phyloP scores from a whole-genome alignment of 2,113 vertebrate genomes.

The Phodopus roborovskii region DNA sequence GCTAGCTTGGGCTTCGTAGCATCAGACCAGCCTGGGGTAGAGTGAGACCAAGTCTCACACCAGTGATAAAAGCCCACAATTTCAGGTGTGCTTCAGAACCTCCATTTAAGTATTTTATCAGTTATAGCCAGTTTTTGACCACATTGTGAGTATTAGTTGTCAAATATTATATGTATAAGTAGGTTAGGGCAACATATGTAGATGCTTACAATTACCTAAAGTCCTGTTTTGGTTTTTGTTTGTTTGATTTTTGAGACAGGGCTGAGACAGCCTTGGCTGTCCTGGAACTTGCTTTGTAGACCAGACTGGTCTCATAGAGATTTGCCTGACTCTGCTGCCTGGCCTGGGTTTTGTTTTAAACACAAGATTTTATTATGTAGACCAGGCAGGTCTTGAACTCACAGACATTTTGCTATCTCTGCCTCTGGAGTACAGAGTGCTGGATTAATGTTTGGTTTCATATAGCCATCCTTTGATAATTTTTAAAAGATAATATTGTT shows the following conservation, averaged over 20 bases:
- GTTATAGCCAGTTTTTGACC: not conserved
- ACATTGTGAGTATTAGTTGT: not conserved
- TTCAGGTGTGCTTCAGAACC: not conserved
- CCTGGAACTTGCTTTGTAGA: not conserved
- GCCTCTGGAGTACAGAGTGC: not conserved
- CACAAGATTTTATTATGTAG: not conserved
- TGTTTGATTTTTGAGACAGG: not conserved
- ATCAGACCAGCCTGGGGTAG: not conserved
- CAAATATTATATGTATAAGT: not conserved
- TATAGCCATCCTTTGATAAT: not conserved
- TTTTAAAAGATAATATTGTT: not conserved
- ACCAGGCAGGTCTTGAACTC: not conserved
- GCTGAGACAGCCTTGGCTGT: not conserved
- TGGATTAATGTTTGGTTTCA: conserved; percentile 23
- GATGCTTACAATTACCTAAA: not conserved
- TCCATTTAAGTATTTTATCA: not conserved
- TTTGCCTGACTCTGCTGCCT: not conserved
- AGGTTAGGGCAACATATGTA: not conserved
- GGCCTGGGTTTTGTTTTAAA: not conserved
- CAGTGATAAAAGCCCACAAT: not conserved
- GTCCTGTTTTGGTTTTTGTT: not conserved
- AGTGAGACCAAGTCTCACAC: not conserved
- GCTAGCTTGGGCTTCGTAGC: not conserved
- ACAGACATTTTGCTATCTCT: not conserved
- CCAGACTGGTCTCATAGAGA: not conserved